phyloP scores from a whole-genome alignment of 2,113 vertebrate genomes.

The Catharus bicknelli region DNA sequence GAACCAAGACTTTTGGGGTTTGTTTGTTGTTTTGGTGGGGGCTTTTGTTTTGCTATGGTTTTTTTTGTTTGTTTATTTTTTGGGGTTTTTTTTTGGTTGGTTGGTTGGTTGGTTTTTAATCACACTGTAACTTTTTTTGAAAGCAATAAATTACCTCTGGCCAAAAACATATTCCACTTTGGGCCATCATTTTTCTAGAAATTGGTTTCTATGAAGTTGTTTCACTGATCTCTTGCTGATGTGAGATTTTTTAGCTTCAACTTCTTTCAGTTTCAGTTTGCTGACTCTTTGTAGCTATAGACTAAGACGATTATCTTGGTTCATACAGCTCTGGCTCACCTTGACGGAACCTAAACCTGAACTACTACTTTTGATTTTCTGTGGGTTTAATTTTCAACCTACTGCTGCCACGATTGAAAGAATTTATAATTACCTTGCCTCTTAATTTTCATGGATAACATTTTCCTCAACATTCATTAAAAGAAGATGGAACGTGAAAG shows the following conservation, averaged over 20 bases:
- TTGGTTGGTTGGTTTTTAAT: background rate
- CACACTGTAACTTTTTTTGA: background rate
- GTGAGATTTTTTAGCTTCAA: background rate
- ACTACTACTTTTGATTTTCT: background rate
- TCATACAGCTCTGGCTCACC: background rate
- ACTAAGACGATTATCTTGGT: background rate
- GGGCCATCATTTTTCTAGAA: background rate
- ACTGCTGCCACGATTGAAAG: background rate
- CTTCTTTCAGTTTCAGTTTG: background rate
- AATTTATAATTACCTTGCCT: background rate
- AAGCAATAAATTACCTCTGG: conserved; percentile 30
- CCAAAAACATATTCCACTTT: conserved; percentile 24
- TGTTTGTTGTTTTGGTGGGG: background rate
- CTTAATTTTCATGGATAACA: background rate
- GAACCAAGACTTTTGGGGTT: background rate
- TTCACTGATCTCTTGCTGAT: conserved; percentile 11
- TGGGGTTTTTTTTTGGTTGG: background rate
- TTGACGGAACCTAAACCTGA: background rate
- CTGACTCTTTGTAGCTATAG: background rate
- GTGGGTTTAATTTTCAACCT: background rate
- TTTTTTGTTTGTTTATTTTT: too few species aligned
- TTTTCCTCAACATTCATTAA: background rate
- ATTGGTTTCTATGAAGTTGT: background rate
- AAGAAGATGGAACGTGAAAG: background rate
- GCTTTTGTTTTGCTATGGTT: background rate